These are phyloP conservation scores for Synanceia verrucosa DNA, from an alignment of 2,797 vertebrate genomes.

Conservation along the genomic window DNA sequence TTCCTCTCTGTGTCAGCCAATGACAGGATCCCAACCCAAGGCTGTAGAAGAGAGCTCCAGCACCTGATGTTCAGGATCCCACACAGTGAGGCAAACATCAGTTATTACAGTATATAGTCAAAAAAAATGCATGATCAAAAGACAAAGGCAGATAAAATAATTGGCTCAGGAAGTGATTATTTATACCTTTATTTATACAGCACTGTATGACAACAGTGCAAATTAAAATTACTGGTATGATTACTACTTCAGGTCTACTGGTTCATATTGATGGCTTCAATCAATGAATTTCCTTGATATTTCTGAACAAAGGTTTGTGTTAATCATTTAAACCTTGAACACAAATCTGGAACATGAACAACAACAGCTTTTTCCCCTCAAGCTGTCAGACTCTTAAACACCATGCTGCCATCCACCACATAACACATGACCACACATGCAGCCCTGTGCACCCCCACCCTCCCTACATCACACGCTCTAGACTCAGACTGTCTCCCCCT, in stretches of 20 bases:
- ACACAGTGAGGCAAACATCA: constrained; percentile 34
- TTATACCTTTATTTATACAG: constrained; percentile 29
- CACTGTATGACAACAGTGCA: background rate
- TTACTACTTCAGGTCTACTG: background rate
- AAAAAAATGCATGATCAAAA: constrained; percentile 54
- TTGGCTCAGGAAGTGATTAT: constrained; percentile 17
- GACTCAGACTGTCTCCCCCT: no score
- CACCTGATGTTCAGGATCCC: constrained; percentile 27
- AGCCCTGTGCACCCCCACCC: no score
- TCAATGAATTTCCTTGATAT: background rate
- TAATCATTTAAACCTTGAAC: background rate
- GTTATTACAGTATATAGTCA: constrained; percentile 30
- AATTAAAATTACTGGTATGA: background rate
- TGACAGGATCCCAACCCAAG: constrained; percentile 15
- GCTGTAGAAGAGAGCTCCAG: constrained; percentile 21
- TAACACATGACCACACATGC: no score
- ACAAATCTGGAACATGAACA: no score
- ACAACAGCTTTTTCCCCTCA: no score
- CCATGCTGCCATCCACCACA: no score
- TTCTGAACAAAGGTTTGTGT: background rate
- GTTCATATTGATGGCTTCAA: background rate
- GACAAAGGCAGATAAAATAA: constrained; percentile 24
- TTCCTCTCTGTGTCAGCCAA: background rate
- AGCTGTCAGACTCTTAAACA: no score
- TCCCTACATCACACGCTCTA: no score